Conservation (phyloP, 2,797 vertebrate species). For the Cossypha dichroa region DNA sequence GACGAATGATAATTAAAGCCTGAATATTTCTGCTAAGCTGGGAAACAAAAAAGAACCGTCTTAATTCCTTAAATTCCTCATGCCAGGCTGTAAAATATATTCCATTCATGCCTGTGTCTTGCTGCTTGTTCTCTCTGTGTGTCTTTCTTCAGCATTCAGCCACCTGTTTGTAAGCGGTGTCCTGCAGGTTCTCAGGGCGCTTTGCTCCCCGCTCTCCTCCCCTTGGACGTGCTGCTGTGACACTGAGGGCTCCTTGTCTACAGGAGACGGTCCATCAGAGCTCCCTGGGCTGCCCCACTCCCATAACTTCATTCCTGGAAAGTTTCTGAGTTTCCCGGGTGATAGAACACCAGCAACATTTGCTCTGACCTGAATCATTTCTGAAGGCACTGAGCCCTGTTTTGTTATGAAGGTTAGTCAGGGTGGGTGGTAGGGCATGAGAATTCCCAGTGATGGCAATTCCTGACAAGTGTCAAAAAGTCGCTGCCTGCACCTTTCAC, state of each 20-base stretch:
- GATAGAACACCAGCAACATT: conserved; percentile 72
- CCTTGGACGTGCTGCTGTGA: conserved; percentile 75
- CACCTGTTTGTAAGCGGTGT: conserved; percentile 61
- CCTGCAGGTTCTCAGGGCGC: conserved; percentile 24
- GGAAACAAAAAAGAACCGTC: conserved; percentile 7
- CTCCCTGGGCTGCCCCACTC: conserved; percentile 40
- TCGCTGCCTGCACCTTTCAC: neutral
- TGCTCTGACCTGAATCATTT: conserved; percentile 66
- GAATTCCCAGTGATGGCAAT: conserved; percentile 60
- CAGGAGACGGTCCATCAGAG: conserved; percentile 56
- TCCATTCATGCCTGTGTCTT: neutral
- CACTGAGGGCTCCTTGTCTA: conserved; percentile 76
- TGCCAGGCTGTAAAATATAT: conserved; percentile 16
- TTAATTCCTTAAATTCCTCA: conserved; percentile 59
- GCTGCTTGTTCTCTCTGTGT: neutral
- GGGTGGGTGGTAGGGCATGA: conserved; percentile 73
- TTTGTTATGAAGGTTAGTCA: conserved; percentile 74
- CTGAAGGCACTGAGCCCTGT: conserved; percentile 65
- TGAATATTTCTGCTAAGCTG: conserved; percentile 38
- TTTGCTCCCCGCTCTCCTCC: conserved; percentile 37
- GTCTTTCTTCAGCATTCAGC: conserved; percentile 22
- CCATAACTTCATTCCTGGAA: conserved; percentile 77
- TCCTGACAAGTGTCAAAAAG: conserved; percentile 41
- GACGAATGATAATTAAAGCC: conserved; percentile 47
- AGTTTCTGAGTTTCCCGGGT: conserved; percentile 80